These are phyloP conservation scores for Galbula dea DNA, from an alignment of 2,113 vertebrate genomes.

Conservation along the genomic window DNA sequence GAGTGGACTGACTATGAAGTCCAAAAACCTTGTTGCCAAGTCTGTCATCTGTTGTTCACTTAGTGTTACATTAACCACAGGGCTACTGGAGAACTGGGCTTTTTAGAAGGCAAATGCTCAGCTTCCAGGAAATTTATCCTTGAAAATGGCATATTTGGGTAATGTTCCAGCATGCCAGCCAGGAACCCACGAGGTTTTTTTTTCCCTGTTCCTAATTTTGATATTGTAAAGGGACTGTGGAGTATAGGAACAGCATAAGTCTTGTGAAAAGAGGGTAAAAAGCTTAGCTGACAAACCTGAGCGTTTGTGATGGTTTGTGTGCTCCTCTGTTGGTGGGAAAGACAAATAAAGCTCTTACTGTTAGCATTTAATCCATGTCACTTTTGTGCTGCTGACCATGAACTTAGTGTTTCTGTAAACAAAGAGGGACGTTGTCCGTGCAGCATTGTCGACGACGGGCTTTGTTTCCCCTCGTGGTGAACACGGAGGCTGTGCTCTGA, in stretches of 20 bases:
- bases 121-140: background rate
- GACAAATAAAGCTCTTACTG: constrained; percentile 23
- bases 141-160: background rate
- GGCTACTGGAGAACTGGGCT: background rate
- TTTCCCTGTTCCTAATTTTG: background rate
- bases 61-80: background rate
- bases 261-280: background rate
- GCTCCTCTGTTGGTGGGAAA: background rate
- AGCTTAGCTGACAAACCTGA: constrained; percentile 12
- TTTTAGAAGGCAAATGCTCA: background rate
- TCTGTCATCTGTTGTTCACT: background rate
- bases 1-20: background rate
- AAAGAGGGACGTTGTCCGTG: background rate
- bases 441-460: background rate
- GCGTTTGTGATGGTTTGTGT: background rate
- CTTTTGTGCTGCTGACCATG: constrained; percentile 20
- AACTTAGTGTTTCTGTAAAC: constrained; percentile 21
- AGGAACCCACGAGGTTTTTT: background rate
- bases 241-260: background rate
- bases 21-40: background rate
- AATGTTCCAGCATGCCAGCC: background rate
- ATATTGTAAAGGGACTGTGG: background rate
- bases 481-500: background rate
- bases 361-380: constrained; percentile 17
- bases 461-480: background rate